phyloP scores from a whole-genome alignment of 2,113 vertebrate species.

The Columba janthina region DNA sequence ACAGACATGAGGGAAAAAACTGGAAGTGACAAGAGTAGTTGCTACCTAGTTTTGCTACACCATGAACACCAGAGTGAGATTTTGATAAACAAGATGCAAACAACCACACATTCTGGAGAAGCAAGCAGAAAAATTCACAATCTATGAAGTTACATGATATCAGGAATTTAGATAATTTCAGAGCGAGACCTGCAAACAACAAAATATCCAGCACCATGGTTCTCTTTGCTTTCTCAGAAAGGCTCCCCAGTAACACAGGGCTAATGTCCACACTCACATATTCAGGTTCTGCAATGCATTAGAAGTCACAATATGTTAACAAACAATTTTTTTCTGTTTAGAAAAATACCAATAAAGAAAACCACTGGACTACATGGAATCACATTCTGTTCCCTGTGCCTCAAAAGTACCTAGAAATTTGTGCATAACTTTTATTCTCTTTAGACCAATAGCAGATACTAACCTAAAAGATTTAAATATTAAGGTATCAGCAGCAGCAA shows the following conservation, averaged over 20 bases:
- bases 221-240: not conserved
- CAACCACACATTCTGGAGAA: not conserved
- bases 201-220: not conserved
- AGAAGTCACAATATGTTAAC: not conserved
- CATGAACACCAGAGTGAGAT: not conserved
- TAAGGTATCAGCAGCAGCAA: not conserved
- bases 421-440: not conserved
- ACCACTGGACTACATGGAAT: not conserved
- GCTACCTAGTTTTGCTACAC: not conserved
- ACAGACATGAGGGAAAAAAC: not conserved
- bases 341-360: not conserved
- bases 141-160: not conserved
- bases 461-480: too few species aligned
- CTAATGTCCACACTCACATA: not conserved
- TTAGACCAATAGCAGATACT: not conserved
- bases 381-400: not conserved
- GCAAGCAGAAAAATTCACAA: not conserved
- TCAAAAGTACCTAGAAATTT: not conserved
- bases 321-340: not conserved
- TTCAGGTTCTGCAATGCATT: not conserved
- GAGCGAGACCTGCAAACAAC: not conserved
- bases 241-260: not conserved
- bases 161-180: not conserved
- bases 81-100: not conserved
- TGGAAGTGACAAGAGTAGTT: not conserved